phyloP scores from a whole-genome alignment of 2,888 invertebrate species.

The Helicoverpa assulta region DNA sequence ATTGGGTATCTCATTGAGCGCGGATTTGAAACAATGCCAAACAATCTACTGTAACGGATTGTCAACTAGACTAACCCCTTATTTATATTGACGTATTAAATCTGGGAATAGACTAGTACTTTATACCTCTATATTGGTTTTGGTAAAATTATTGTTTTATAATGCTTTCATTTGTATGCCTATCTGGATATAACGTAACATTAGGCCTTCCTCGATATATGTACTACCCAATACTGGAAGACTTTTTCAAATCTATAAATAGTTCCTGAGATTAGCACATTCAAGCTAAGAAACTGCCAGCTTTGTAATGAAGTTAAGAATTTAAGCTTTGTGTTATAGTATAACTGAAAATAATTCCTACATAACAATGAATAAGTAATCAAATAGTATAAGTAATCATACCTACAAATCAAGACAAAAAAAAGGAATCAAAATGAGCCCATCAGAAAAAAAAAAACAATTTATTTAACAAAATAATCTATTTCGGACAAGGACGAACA shows the following conservation, averaged over 20 bases:
- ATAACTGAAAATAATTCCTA: too few relatives aligned
- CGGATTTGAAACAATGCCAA: slow-evolving; percentile 52
- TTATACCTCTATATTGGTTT: slow-evolving; percentile 24
- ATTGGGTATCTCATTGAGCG: slow-evolving; percentile 55
- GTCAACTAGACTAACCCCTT: slow-evolving; percentile 38
- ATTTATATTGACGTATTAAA: slow-evolving; percentile 41
- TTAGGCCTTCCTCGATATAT: too few relatives aligned
- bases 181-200: too few relatives aligned
- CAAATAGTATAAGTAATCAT: too few relatives aligned
- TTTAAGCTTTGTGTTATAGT: too few relatives aligned
- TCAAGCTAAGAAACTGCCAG: too few relatives aligned
- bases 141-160: not conserved
- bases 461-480: not conserved
- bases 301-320: too few relatives aligned
- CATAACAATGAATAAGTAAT: too few relatives aligned
- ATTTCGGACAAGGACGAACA: not conserved
- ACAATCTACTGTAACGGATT: slow-evolving; percentile 23
- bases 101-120: not conserved
- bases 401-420: not conserved
- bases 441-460: not conserved
- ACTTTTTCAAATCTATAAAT: too few relatives aligned
- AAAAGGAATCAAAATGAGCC: not conserved
- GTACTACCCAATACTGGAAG: too few relatives aligned
- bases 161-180: too few relatives aligned
- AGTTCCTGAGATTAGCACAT: too few relatives aligned